Conservation (phyloP, 2,797 vertebrate species). For the Podargus strigoides region DNA sequence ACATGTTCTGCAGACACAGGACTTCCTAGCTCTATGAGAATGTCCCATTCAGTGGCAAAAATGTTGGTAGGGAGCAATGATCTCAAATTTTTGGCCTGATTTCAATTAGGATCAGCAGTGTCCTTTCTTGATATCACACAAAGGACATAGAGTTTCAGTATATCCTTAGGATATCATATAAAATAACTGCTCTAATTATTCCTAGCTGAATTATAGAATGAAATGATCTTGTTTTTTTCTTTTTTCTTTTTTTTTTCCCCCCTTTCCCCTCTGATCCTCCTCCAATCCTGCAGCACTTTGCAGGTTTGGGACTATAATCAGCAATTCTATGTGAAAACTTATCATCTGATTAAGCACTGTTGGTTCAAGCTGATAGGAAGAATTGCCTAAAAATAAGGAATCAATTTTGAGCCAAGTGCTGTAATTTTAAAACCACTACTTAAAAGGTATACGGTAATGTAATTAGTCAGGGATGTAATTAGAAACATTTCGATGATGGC, state of each 20-base stretch:
- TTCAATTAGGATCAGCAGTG: not conserved
- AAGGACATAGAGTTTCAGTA: not conserved
- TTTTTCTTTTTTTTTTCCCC: too few relatives aligned
- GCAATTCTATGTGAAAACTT: not conserved
- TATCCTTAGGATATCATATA: not conserved
- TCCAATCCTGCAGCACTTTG: not conserved
- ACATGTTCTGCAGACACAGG: not conserved
- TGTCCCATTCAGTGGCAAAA: not conserved
- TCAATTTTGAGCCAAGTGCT: not conserved
- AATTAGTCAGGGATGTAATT: conserved; percentile 22
- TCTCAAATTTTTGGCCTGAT: not conserved
- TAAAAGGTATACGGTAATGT: not conserved
- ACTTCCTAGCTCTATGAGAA: not conserved
- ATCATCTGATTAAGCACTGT: not conserved
- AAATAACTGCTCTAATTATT: conserved; percentile 9
- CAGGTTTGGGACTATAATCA: not conserved
- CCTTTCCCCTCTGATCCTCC: not conserved
- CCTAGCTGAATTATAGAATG: not conserved
- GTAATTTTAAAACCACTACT: not conserved
- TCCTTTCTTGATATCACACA: not conserved
- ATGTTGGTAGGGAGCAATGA: not conserved
- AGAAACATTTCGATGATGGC: not conserved
- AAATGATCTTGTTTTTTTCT: not conserved
- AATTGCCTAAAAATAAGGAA: conserved; percentile 19
- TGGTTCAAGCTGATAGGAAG: not conserved